Evolutionary conservation across 2,888 invertebrate genomes (phyloP).

Genomic region (Athripsodes cinereus): DNA sequence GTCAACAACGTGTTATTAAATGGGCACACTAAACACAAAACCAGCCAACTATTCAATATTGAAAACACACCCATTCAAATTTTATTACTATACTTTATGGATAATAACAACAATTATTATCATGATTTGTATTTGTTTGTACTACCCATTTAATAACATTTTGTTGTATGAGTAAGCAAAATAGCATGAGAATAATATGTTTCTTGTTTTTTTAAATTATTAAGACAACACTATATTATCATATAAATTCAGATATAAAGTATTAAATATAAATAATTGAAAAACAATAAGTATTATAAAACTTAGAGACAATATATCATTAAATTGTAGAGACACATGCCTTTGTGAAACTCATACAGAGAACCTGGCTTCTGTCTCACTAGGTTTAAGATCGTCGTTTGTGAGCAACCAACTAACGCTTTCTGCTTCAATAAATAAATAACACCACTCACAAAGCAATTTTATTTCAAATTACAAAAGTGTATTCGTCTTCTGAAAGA

Average conservation of each 20-base stretch:
- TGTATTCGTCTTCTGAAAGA: too few relatives aligned
- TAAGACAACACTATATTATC: too few relatives aligned
- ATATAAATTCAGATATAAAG: too few relatives aligned
- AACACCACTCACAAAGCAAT: neutral
- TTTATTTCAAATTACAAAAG: too few relatives aligned
- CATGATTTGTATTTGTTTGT: too few relatives aligned
- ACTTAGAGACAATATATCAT: too few relatives aligned
- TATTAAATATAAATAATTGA: neutral
- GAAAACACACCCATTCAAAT: neutral
- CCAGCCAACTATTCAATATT: neutral
- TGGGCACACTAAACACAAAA: neutral
- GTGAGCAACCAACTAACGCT: neutral
- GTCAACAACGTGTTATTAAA: neutral
- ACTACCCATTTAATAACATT: neutral
- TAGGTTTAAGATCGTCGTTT: neutral
- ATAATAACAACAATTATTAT: too few relatives aligned
- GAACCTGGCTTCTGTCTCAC: conserved; percentile 1
- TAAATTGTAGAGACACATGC: neutral
- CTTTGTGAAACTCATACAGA: neutral
- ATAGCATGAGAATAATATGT: neutral
- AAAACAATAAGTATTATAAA: neutral
- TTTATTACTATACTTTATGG: too few relatives aligned
- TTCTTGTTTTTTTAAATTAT: neutral
- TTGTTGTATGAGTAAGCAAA: neutral
- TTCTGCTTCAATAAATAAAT: conserved; percentile 1